A percentile compares a stretch with the other conserved stretches of the same genome.
These are phyloP conservation scores for Alca torda DNA, from an alignment of 2,797 vertebrate species.

Conservation along the genomic window DNA sequence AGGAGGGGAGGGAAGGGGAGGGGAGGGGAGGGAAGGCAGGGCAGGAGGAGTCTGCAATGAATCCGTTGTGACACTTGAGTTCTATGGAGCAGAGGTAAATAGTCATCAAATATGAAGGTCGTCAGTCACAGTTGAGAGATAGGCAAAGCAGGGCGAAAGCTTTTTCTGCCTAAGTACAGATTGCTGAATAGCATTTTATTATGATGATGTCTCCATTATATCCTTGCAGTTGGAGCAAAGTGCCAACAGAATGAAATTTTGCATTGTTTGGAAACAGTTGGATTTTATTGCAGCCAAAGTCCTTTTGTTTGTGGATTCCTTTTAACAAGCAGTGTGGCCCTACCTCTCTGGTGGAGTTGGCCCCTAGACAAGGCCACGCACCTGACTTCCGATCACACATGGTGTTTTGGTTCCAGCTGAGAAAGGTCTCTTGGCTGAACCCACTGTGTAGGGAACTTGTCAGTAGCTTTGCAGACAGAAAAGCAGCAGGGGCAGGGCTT, in stretches of 20 bases:
- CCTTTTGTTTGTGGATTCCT: neutral
- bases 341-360: neutral
- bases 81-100: neutral
- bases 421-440: neutral
- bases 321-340: neutral
- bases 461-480: neutral
- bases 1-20: too few relatives aligned
- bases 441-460: neutral
- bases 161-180: neutral
- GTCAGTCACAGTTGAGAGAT: neutral
- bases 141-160: neutral
- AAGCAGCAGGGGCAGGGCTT: neutral
- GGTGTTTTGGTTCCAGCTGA: neutral
- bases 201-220: neutral
- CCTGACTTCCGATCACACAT: neutral
- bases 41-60: neutral
- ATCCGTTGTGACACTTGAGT: neutral
- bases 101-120: neutral
- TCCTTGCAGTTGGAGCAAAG: neutral
- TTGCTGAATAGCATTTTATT: neutral
- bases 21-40: neutral
- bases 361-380: neutral
- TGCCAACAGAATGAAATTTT: neutral
- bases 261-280: neutral
- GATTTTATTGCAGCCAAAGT: neutral